phyloP scores from a whole-genome alignment of 2,888 invertebrate species.

The Rhamphomyia laevipes region DNA sequence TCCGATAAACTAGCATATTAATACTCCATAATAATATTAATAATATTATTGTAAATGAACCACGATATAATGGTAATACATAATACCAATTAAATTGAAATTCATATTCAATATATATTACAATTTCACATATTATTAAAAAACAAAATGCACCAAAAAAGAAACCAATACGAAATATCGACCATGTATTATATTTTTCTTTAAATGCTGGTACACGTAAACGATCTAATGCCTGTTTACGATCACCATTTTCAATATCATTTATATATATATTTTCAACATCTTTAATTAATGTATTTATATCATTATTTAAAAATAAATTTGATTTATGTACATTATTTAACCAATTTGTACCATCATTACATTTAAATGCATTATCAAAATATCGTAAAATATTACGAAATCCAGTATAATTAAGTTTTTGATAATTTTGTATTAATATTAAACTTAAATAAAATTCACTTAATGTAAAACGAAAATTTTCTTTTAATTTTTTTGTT shows the following conservation, averaged over 20 bases:
- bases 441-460: slow-evolving; percentile 82
- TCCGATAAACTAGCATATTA: slow-evolving; percentile 71
- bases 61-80: slow-evolving; percentile 66
- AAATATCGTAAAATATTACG: slow-evolving; percentile 85
- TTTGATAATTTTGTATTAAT: slow-evolving; percentile 77
- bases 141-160: slow-evolving; percentile 74
- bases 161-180: slow-evolving; percentile 72
- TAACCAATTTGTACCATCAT: slow-evolving; percentile 64
- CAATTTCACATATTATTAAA: slow-evolving; percentile 54
- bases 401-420: slow-evolving; percentile 79
- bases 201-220: slow-evolving; percentile 75
- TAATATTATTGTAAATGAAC: slow-evolving; percentile 62
- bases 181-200: slow-evolving; percentile 71
- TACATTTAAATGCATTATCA: slow-evolving; percentile 63
- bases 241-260: slow-evolving; percentile 64
- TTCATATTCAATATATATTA: slow-evolving; percentile 47
- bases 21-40: slow-evolving; percentile 67
- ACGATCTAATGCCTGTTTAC: slow-evolving; percentile 78
- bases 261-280: slow-evolving; percentile 60
- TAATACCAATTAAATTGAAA: slow-evolving; percentile 49
- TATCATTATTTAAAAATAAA: slow-evolving; percentile 76
- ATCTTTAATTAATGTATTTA: slow-evolving; percentile 69
- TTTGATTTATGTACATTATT: slow-evolving; percentile 70
- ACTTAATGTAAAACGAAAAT: slow-evolving; percentile 43
- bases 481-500: slow-evolving; percentile 35